phyloP scores from a whole-genome alignment of 2,113 vertebrate species.

The Plotosus lineatus region DNA sequence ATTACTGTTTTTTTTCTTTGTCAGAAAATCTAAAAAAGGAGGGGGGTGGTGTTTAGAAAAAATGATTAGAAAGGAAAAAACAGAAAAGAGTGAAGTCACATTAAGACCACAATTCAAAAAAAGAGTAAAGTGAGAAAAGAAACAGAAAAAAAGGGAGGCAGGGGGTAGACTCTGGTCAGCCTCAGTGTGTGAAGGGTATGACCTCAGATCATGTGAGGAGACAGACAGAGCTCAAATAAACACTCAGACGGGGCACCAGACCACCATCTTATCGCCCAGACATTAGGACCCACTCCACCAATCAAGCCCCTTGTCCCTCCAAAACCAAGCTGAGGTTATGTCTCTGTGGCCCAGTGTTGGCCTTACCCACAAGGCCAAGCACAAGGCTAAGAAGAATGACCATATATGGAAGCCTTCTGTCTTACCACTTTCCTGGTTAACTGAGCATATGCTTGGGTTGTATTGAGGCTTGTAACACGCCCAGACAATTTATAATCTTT shows the following conservation, averaged over 20 bases:
- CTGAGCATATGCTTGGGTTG: background rate
- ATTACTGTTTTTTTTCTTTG: background rate
- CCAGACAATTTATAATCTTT: background rate
- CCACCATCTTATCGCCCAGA: constrained; percentile 48
- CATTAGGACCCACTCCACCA: constrained; percentile 30
- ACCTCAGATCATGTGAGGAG: constrained; percentile 39
- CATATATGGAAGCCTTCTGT: constrained; percentile 24
- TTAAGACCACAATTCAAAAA: background rate
- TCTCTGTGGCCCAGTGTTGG: constrained; percentile 15
- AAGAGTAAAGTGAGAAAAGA: background rate
- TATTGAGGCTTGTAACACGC: background rate
- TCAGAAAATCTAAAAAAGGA: background rate
- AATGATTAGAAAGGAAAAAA: background rate
- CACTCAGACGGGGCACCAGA: constrained; percentile 31
- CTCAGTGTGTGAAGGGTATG: constrained; percentile 43
- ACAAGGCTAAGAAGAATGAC: background rate
- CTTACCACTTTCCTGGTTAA: background rate
- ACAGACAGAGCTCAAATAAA: constrained; percentile 53
- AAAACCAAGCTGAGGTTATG: constrained; percentile 33
- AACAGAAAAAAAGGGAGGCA: background rate
- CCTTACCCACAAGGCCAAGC: constrained; percentile 30
- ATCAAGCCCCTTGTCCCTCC: constrained; percentile 31
- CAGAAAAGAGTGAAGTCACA: background rate
- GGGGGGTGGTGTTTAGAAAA: background rate
- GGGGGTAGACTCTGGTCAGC: constrained; percentile 41